Base-by-base conservation (phyloP, 1,140 invertebrate species). In the Melanaphis sacchari region DNA sequence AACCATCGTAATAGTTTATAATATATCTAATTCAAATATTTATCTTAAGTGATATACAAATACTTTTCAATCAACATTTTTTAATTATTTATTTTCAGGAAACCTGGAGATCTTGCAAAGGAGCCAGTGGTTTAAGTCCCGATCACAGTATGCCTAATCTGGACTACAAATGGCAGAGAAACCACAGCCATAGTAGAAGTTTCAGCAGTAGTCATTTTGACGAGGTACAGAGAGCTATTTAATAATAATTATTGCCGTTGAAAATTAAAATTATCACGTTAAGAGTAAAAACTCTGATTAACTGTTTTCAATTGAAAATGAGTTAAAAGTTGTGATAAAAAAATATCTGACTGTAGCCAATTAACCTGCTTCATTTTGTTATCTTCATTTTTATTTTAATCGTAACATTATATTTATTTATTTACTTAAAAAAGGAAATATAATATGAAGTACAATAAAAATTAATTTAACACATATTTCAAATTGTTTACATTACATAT, bases 141-240 rank as follows among this genome's bases (percentile, higher is more conserved):
- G 91, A 93, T 41, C 91, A 93, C n/a, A 26, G 81, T 4, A 93
- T 93, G 91, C 91, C 91, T 31, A 41, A 43, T 0, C 54, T 93
- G 26, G 91, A 93, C 26, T 93, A 93, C 15, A 93, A 93, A 84
- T 93, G 91, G 91, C 91, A 93, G 81, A 93, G 91, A 93, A 81
- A 82, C 6, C 76, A 93, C 26, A 85, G 91, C n/a, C 91, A 93
- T 9, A 93, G 91, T 46, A 93, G 91, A 84, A 93, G 91, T 26
- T 93, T 93, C 46, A 93, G 91, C 36, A 93, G 91, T 52, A 93
- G 91, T 93, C 91, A 93, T 38, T 93, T 85, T 84, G 91, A 93
- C 46, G 91, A 93, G 91, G 91, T 93, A 93, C 11, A 84, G 41
- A 59, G 11, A 90, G 38, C 40, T 90, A 38, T 90, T 90, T 31